Percentiles rank a stretch among this genome's conserved stretches.
Evolutionary conservation across 2,888 invertebrate species (phyloP).

Genomic region (Desoria tigrina): DNA sequence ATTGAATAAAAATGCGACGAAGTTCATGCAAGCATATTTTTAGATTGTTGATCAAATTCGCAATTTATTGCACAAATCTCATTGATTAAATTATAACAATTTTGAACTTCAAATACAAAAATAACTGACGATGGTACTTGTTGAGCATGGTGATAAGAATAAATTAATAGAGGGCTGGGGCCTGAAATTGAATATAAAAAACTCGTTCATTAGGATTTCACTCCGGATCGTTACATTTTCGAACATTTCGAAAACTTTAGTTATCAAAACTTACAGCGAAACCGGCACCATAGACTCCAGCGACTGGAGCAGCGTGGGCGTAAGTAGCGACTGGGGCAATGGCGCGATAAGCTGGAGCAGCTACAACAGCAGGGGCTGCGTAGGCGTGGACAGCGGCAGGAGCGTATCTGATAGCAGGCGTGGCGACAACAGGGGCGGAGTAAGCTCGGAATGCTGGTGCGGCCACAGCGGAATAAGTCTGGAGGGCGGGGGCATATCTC

Average conservation of each 20-base stretch:
- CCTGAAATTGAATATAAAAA: constrained; percentile 5
- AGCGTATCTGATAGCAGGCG: constrained; percentile 20
- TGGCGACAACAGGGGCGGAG: constrained; percentile 21
- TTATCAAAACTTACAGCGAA: constrained; percentile 17
- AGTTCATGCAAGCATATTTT: no score
- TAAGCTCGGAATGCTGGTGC: constrained; percentile 14
- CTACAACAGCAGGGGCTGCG: constrained; percentile 11
- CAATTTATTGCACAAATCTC: neutral
- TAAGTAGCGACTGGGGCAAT: constrained; percentile 9
- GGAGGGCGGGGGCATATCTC: constrained; percentile 20
- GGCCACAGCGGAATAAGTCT: constrained; percentile 13
- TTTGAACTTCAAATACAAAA: constrained; percentile 8
- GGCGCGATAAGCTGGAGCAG: constrained; percentile 23
- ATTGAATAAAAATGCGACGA: no score
- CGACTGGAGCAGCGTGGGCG: constrained; percentile 12
- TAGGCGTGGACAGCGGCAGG: constrained; percentile 15
- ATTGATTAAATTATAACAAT: constrained; percentile 6
- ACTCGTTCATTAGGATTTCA: no score
- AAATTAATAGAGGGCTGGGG: constrained; percentile 15
- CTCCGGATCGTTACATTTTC: no score
- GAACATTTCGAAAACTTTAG: no score
- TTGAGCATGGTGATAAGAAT: neutral
- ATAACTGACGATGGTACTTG: neutral
- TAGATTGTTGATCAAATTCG: neutral
- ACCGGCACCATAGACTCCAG: constrained; percentile 18